Base-by-base conservation (phyloP, 2,797 vertebrate genomes). In the Gallinago stenura region DNA sequence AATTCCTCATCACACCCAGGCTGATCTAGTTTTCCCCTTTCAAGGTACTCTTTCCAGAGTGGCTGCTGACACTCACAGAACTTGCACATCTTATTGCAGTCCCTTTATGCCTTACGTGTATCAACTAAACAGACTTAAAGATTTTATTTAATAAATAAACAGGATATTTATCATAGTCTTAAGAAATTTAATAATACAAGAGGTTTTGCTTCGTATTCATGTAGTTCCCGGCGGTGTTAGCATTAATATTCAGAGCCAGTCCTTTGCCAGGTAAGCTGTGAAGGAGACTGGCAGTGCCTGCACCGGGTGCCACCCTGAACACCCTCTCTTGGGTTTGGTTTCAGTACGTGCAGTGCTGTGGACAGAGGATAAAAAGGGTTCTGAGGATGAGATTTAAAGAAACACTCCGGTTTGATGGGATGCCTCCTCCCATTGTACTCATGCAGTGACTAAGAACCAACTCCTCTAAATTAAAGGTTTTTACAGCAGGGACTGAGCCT, bases 1-100 rank as follows among this genome's bases (percentile, higher is more conserved):
- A 93, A 79, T 95, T 94, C 85, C 86, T 92, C 85, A 50, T 94
- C 87, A 83, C 84, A 90, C 72, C 86, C 91, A 73, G 86, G 81
- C 71, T 91, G 65, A 57, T 79, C 80, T 83, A 43, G 92, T 87
- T 95, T 92, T 96, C 94, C 91, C 73, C 78, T 92, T 87, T 83
- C 83, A 96, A 85, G 93, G 93, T 96, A 68, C 17, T 3, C 37
- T 88, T 72, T 61, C 81, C 87, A 41, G 5, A 75, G 84, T n/a
- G 13, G 61, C 86, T 91, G 70, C 88, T 73, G 83, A 30, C 81
- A 60, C 50, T 89, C 1, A 0, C 7, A 45, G 43, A 71, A 37
- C 89, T 72, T 69, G 66, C 87, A 46, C 31, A 28, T 86, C 57
- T 26, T 19, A 2, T 15, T 41, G 35, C 75, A 61, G 90, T 25